These are phyloP conservation scores for Halocynthia roretzi DNA, from an alignment of 23 tunicate species.

Conservation along the genomic window DNA sequence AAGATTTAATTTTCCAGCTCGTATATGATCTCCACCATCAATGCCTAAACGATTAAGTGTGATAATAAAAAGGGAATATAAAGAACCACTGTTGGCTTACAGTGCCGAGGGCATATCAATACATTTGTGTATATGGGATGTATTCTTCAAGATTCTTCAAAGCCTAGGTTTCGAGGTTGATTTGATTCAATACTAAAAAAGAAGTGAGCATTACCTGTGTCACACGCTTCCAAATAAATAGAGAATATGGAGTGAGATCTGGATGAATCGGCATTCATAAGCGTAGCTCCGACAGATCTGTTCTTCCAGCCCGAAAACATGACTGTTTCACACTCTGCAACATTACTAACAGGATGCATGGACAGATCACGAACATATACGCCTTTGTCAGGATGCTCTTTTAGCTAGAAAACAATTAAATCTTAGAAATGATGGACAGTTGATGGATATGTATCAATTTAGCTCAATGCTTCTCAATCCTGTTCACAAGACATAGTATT, in stretches of 20 bases:
- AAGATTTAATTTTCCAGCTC: conserved; percentile 94
- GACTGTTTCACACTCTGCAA: conserved; percentile 78
- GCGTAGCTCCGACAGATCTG: conserved; percentile 88
- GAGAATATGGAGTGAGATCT: conserved; percentile 97
- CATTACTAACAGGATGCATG: conserved; percentile 68
- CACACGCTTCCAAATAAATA: conserved; percentile 95
- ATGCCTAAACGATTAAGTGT: conserved; percentile 34
- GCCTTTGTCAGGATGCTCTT: conserved; percentile 96
- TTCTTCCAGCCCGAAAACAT: conserved; percentile 95
- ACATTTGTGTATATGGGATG: neutral
- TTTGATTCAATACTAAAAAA: too few relatives aligned
- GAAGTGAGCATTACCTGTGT: conserved; percentile 44
- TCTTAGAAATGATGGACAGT: too few relatives aligned
- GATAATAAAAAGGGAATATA: neutral
- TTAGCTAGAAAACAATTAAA: conserved; percentile 48
- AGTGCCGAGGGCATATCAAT: neutral
- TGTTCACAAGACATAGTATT: too few relatives aligned
- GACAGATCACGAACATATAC: conserved; percentile 82
- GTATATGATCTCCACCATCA: conserved; percentile 91
- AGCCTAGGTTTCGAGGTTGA: too few relatives aligned
- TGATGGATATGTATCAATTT: too few relatives aligned
- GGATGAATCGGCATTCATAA: conserved; percentile 98
- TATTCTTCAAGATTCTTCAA: neutral
- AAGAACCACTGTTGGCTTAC: neutral
- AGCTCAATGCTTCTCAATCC: too few relatives aligned